These are phyloP conservation scores for Caenorhabditis inopinata DNA, from an alignment of 1,140 invertebrate genomes.

Conservation along the genomic window DNA sequence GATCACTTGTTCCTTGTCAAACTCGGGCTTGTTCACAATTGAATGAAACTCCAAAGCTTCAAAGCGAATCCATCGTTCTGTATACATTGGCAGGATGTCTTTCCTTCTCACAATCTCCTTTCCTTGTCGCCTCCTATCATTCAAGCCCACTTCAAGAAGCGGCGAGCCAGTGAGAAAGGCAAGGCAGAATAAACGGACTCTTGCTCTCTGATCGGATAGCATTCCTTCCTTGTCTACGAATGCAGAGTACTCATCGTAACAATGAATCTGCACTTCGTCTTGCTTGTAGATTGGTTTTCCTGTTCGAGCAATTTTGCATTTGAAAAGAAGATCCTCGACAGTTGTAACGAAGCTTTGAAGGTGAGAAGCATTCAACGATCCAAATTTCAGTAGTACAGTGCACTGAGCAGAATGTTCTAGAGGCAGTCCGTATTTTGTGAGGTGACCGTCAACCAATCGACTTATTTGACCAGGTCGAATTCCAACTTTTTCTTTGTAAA, in stretches of 20 bases:
- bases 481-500: constrained; percentile 95
- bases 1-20: constrained; percentile 84
- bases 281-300: constrained; percentile 90
- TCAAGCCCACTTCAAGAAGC: constrained; percentile 91
- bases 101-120: constrained; percentile 96
- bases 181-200: constrained; percentile 90
- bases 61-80: constrained; percentile 97
- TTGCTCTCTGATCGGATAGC: constrained; percentile 86
- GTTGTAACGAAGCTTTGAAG: constrained; percentile 84
- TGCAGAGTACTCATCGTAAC: constrained; percentile 89
- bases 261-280: constrained; percentile 83
- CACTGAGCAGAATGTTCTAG: constrained; percentile 88
- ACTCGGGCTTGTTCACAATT: constrained; percentile 87
- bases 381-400: constrained; percentile 92
- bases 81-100: constrained; percentile 97
- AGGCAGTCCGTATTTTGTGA: constrained; percentile 90
- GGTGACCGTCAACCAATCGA: constrained; percentile 76
- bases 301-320: constrained; percentile 79
- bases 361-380: constrained; percentile 82
- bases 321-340: constrained; percentile 85
- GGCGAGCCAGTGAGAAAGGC: constrained; percentile 87
- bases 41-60: constrained; percentile 91
- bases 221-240: constrained; percentile 84
- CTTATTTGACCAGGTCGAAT: constrained; percentile 78
- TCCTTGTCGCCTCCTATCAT: constrained; percentile 89